A percentile compares a stretch with the other conserved stretches of the same genome.
phyloP scores from a whole-genome alignment of 2,888 invertebrate species.

The Dryococelus australis region DNA sequence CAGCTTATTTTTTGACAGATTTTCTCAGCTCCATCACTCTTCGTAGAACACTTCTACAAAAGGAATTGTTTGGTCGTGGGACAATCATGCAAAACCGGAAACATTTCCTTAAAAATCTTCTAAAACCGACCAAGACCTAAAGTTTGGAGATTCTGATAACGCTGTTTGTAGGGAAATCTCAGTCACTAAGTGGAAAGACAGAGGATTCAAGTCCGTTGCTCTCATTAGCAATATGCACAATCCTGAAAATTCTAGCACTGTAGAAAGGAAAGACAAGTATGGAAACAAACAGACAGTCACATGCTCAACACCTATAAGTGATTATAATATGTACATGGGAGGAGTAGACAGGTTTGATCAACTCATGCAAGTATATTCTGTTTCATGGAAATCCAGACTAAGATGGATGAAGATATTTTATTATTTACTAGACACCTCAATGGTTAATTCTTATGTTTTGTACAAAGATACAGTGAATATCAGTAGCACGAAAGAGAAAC shows the following conservation, averaged over 20 bases:
- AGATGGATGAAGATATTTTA: no score
- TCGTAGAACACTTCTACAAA: conserved; percentile 46
- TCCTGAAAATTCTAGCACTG: conserved; percentile 43
- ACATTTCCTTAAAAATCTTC: conserved; percentile 48
- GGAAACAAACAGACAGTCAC: conserved; percentile 47
- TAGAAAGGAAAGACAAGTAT: conserved; percentile 48
- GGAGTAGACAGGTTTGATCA: conserved; percentile 54
- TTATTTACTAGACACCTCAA: no score
- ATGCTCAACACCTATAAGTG: conserved; percentile 49
- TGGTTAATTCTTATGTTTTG: no score
- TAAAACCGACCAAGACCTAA: conserved; percentile 49
- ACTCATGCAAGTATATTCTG: no score
- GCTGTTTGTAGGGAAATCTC: no score
- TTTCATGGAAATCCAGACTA: no score
- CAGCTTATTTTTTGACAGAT: conserved; percentile 51
- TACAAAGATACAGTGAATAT: no score
- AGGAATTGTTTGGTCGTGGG: conserved; percentile 51
- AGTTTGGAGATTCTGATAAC: conserved; percentile 48
- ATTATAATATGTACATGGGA: conserved; percentile 53
- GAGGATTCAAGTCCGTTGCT: conserved; percentile 48
- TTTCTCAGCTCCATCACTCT: conserved; percentile 50
- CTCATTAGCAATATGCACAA: conserved; percentile 49
- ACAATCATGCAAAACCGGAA: conserved; percentile 50
- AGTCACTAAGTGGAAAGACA: conserved; percentile 52
- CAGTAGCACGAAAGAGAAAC: no score